Percentiles rank a stretch among this genome's conserved stretches.
These are phyloP conservation scores for Lepisosteus oculatus DNA, from an alignment of 2,113 vertebrate genomes.

Conservation along the genomic window DNA sequence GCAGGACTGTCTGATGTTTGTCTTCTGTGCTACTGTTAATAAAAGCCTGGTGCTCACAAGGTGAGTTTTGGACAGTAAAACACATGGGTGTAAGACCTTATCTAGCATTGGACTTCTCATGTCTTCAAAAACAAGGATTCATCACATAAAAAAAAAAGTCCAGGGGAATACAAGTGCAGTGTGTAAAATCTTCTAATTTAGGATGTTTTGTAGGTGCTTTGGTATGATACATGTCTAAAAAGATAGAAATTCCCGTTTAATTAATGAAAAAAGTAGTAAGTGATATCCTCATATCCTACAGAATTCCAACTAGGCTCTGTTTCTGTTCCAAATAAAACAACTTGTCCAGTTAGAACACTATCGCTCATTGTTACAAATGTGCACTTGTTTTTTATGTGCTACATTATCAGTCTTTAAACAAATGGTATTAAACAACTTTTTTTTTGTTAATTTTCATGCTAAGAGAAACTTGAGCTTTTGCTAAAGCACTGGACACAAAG, in stretches of 20 bases:
- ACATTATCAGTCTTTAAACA: slow-evolving; percentile 45
- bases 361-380: slow-evolving; percentile 65
- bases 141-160: not conserved
- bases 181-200: slow-evolving; percentile 68
- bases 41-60: too few species aligned
- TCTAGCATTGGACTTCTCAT: too few species aligned
- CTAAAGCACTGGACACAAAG: slow-evolving; percentile 54
- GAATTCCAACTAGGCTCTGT: slow-evolving; percentile 54
- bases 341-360: slow-evolving; percentile 56
- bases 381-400: slow-evolving; percentile 40
- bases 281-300: slow-evolving; percentile 37
- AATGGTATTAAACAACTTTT: slow-evolving; percentile 64
- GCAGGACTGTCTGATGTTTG: too few species aligned
- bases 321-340: slow-evolving; percentile 60
- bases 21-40: too few species aligned
- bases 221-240: slow-evolving; percentile 22
- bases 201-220: slow-evolving; percentile 52
- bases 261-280: slow-evolving; percentile 47
- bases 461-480: slow-evolving; percentile 56
- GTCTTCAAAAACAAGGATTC: too few species aligned
- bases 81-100: too few species aligned
- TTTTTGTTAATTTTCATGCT: slow-evolving; percentile 67
- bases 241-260: slow-evolving; percentile 65
- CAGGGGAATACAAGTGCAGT: slow-evolving; percentile 53
- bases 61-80: too few species aligned